A percentile compares a stretch with the other conserved stretches of the same genome.
Evolutionary conservation across 2,113 vertebrate species (phyloP).

Genomic region (Tachysurus fulvidraco): DNA sequence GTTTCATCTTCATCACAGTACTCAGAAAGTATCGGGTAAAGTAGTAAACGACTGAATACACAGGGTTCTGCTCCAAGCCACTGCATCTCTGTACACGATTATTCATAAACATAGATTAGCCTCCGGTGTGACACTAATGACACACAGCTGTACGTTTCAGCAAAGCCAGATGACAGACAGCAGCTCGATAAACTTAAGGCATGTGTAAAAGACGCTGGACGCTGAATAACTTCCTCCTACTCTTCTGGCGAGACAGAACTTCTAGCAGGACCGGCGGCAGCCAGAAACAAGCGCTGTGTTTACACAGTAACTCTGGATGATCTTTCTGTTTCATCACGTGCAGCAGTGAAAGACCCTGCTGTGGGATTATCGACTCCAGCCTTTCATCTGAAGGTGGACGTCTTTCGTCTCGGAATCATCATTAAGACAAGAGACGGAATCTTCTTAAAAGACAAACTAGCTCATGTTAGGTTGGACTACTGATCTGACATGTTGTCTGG

Average conservation of each 20-base stretch:
- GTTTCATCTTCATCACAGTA: neutral
- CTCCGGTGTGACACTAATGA: neutral
- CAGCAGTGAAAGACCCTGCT: no score
- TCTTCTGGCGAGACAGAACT: neutral
- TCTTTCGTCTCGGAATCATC: no score
- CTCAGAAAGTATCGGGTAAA: neutral
- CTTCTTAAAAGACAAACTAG: neutral
- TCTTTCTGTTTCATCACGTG: neutral
- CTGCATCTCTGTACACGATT: neutral
- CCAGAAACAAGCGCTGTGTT: neutral
- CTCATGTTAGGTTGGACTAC: neutral
- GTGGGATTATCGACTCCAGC: no score
- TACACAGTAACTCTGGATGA: neutral
- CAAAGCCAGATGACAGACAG: neutral
- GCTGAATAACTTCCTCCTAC: neutral
- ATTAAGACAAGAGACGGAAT: neutral
- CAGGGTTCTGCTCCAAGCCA: neutral
- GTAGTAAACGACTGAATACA: neutral
- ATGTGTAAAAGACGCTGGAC: neutral
- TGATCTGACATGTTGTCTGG: neutral
- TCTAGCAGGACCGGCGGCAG: neutral
- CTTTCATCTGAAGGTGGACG: no score
- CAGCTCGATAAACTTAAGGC: neutral
- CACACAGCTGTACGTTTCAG: neutral
- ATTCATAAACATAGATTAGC: neutral